Evolutionary conservation across 2,797 vertebrate genomes (phyloP), one percentile per base, ranked within the genome.

Genomic region (Hypotaenidia philippensis): DNA sequence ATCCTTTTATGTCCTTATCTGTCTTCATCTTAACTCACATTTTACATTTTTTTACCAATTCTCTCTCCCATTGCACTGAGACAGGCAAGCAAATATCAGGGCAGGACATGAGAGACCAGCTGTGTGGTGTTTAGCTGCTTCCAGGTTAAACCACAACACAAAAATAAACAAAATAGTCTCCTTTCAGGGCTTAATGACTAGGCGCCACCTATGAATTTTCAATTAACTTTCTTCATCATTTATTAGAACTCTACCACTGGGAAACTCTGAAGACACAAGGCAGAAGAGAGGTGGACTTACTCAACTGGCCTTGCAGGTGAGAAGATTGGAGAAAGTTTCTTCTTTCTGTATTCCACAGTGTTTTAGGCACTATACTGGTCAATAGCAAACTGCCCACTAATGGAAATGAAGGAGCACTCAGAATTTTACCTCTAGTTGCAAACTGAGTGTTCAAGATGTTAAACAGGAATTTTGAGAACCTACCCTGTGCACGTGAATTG

Each of bases 391-490:
- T 75, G n/a, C 31, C 82, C 7, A 80, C n/a, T 34, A 76, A 29
- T 4, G 68, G n/a, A 86, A 94, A 81, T 45, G 0, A 53, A 47
- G 19, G 5, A 75, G 15, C 13, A 61, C 10, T n/a, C 12, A 18
- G 6, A 75, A 70, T 65, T 71, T 75, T 86, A 44, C 55, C 0
- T 0, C 32, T 44, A 7, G 1, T 13, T 38, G 7, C 12, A 11
- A 55, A 79, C 6, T 61, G 10, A 9, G 3, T 92, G 36, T 55
- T 79, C 52, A 85, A 77, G 17, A 53, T 41, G 20, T 29, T 84
- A 75, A 72, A 85, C 12, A 60, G 17, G 15, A 71, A 52, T n/a
- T 72, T 55, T 75, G 34, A 76, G 45, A 81, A 72, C 22, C 18
- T 71, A 55, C 2, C 0, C 22, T 81, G 81, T 83, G 25, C 9